A percentile compares a stretch with the other conserved stretches of the same genome.
These are phyloP conservation scores for Drosophila neoperkinsi DNA, from an alignment of 2,888 invertebrate genomes.

Conservation along the genomic window DNA sequence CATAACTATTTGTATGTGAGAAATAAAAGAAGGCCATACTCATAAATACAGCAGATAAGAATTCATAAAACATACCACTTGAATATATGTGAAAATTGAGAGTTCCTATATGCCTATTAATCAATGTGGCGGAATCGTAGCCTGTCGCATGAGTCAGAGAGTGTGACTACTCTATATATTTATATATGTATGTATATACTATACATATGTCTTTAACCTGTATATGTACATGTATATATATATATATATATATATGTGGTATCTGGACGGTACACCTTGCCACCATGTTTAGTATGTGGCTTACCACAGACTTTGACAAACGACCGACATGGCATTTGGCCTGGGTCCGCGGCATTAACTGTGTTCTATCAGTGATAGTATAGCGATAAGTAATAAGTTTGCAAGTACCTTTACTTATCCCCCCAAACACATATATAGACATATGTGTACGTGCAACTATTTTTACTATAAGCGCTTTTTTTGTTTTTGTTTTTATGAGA, in stretches of 20 bases:
- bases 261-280: slow-evolving; percentile 47
- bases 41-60: slow-evolving; percentile 7
- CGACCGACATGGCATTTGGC: slow-evolving; percentile 15
- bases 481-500: slow-evolving; percentile 5
- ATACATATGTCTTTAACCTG: not conserved
- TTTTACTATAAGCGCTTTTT: not conserved
- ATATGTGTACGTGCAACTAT: not conserved
- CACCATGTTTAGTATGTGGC: slow-evolving; percentile 19
- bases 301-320: slow-evolving; percentile 55
- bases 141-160: slow-evolving; percentile 52
- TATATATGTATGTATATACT: not conserved
- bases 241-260: slow-evolving; percentile 1
- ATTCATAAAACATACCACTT: slow-evolving; percentile 1
- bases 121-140: slow-evolving; percentile 51
- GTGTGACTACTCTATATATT: not conserved
- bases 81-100: slow-evolving; percentile 11
- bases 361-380: slow-evolving; percentile 41
- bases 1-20: not conserved
- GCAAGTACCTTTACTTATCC: slow-evolving; percentile 39
- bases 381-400: slow-evolving; percentile 46
- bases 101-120: slow-evolving; percentile 40
- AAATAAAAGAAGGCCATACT: not conserved
- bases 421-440: not conserved
- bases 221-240: not conserved
- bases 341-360: slow-evolving; percentile 37